These are phyloP conservation scores for Cydia strobilella DNA, from an alignment of 1,140 invertebrate species.

Conservation along the genomic window DNA sequence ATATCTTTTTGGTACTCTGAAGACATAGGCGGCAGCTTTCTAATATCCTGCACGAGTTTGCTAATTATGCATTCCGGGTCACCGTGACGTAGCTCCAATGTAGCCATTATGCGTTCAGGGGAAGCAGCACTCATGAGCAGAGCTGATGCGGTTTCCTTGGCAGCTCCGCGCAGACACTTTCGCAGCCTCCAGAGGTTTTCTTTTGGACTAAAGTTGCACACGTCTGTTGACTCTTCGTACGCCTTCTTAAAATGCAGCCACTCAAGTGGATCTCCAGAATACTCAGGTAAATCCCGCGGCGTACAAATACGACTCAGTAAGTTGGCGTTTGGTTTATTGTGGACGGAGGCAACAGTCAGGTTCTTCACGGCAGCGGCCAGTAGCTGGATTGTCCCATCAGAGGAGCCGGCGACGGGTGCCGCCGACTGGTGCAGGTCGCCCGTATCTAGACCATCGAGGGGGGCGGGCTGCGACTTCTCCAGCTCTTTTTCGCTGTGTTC, in stretches of 20 bases:
- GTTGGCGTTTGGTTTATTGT: neutral
- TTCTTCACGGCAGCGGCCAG: slow-evolving; percentile 3
- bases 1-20: slow-evolving; percentile 18
- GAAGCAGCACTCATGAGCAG: slow-evolving; percentile 13
- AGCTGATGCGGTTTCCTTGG: slow-evolving; percentile 30
- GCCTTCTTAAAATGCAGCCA: slow-evolving; percentile 36
- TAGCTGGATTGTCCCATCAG: neutral
- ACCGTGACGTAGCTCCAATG: slow-evolving; percentile 3
- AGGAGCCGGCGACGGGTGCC: too few species aligned
- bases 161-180: too few species aligned
- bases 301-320: slow-evolving; percentile 6
- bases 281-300: slow-evolving; percentile 34
- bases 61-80: neutral
- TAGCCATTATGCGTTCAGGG: neutral
- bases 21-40: slow-evolving; percentile 8
- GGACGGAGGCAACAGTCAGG: neutral
- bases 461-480: too few species aligned
- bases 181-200: slow-evolving; percentile 36
- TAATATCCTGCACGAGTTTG: neutral
- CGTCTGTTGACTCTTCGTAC: slow-evolving; percentile 30
- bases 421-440: too few species aligned
- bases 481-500: too few species aligned
- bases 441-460: too few species aligned
- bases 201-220: slow-evolving; percentile 33
- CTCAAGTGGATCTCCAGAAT: slow-evolving; percentile 35